These are phyloP conservation scores for Equus przewalskii DNA, from an alignment of 2,113 vertebrate genomes.

Conservation along the genomic window DNA sequence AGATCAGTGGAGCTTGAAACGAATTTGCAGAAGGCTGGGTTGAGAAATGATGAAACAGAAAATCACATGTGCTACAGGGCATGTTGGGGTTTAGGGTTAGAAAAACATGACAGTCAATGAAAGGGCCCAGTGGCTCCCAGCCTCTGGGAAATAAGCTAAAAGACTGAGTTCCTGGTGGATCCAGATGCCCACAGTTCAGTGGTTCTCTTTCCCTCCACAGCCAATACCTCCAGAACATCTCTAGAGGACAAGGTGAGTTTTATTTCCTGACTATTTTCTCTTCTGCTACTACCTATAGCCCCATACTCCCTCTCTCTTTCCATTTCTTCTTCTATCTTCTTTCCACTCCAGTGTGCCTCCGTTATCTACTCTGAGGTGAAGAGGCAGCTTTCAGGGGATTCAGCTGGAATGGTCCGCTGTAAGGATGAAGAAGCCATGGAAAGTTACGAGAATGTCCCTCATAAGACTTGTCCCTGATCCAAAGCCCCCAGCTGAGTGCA, in stretches of 20 bases:
- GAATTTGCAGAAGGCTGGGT: not conserved
- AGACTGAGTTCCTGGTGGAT: not conserved
- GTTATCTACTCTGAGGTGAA: conserved; percentile 60
- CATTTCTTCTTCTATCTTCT: not conserved
- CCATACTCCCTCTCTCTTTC: not conserved
- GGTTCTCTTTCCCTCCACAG: not conserved
- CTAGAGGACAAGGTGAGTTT: conserved; percentile 22
- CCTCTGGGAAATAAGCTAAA: not conserved
- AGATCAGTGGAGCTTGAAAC: not conserved
- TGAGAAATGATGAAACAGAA: conserved; percentile 25
- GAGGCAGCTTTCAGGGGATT: not conserved
- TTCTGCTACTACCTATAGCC: too few species aligned
- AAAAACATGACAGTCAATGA: not conserved
- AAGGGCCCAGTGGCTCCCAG: not conserved
- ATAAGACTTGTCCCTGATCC: not conserved
- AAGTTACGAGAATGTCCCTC: not conserved
- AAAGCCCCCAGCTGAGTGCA: not conserved
- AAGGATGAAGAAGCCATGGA: not conserved
- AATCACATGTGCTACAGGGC: not conserved
- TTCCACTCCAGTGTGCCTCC: not conserved
- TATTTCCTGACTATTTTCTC: not conserved
- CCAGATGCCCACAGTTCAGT: not conserved
- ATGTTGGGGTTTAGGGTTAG: not conserved
- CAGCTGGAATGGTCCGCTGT: not conserved
- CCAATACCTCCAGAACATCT: not conserved